Evolutionary conservation across 2,797 vertebrate genomes (phyloP), one percentile per base, ranked within the genome.

Genomic region (Eleutherodactylus coqui): DNA sequence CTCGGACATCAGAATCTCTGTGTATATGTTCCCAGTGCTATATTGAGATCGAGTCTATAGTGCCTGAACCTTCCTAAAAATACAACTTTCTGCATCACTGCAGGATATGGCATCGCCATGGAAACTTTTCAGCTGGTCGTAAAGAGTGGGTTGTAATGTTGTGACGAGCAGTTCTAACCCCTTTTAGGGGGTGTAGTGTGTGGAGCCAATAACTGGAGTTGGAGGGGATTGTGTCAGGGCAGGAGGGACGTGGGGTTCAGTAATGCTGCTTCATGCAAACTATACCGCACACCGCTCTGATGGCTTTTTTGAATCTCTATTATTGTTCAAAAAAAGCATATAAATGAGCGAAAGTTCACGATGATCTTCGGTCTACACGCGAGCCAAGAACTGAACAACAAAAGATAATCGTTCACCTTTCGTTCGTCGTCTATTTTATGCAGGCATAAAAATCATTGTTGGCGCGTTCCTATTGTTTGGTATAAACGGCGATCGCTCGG

Each of bases 141-240:
- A 81, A 36, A 81, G 62, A 17, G 78, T 47, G 78, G 38, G 41
- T 19, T 34, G 79, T 32, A 45, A 4, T 81, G 43, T 81, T 69
- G 43, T 81, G 79, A 81, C 79, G 69, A 69, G 60, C 41, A 5
- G 19, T 29, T 19, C 16, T 14, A 34, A 14, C 62, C 13, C 21
- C 64, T 36, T 67, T n/a, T 60, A 4, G 17, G 13, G 3, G 21
- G 29, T 32, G 36, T 43, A 16, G 11, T 32, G 43, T 75, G 43
- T 32, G 70, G 11, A 47, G 72, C 5, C 14, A 32, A 19, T 32
- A 49, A 5, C 72, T 29, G n/a, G 14, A 14, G 43, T 6, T 36
- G 24, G 34, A 21, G 64, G 17, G 45, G 45, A 29, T 51, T 29
- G 45, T 32, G 13, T 17, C 24, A 45, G n/a, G 69, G 41, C 38